Percentiles rank a stretch among this genome's conserved stretches.
Conservation (phyloP, 2,888 invertebrate species). For the Meloe dianella region DNA sequence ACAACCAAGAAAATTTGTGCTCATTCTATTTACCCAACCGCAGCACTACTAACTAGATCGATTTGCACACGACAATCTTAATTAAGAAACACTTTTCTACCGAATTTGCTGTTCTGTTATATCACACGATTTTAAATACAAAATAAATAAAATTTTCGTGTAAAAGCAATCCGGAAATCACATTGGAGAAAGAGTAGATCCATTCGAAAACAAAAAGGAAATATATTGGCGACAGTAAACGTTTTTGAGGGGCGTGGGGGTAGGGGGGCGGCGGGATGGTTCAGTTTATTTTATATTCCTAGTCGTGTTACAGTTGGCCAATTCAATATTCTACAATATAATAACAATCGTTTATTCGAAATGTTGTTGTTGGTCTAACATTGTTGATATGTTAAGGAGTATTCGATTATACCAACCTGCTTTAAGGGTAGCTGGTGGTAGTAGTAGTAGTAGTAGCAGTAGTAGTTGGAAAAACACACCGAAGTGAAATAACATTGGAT, state of each 20-base stretch:
- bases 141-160: constrained; percentile 40
- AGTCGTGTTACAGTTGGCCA: constrained; percentile 38
- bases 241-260: too few species aligned
- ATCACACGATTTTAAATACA: too few species aligned
- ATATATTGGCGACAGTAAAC: constrained; percentile 49
- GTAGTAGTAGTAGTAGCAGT: background rate
- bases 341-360: too few species aligned
- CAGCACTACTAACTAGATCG: background rate
- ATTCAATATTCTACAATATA: constrained; percentile 18
- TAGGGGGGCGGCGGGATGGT: too few species aligned
- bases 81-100: background rate
- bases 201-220: constrained; percentile 55
- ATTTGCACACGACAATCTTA: background rate
- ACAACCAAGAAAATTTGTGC: constrained; percentile 56
- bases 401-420: constrained; percentile 40
- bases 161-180: constrained; percentile 52
- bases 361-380: constrained; percentile 7
- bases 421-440: background rate
- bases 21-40: background rate
- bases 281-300: constrained; percentile 61
- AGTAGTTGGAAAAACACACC: constrained; percentile 53
- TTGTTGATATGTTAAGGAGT: constrained; percentile 22
- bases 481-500: constrained; percentile 61
- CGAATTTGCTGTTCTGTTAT: too few species aligned
- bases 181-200: constrained; percentile 55